phyloP scores from a whole-genome alignment of 2,888 invertebrate species.

The Pseudanteris insignis region DNA sequence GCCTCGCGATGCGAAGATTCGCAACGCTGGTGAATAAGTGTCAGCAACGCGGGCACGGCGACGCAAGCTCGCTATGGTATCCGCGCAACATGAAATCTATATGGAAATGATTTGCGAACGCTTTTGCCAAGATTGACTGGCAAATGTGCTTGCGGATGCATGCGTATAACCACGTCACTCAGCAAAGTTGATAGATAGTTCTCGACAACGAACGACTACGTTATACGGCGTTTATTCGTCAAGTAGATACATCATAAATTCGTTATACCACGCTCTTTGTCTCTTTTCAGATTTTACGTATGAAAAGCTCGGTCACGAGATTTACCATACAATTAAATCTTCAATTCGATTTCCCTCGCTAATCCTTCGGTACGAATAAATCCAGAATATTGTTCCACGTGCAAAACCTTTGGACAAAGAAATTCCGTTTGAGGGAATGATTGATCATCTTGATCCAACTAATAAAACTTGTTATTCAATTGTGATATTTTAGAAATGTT shows the following conservation, averaged over 20 bases:
- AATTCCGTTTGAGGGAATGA: too few species aligned
- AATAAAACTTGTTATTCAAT: too few species aligned
- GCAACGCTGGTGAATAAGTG: slow-evolving; percentile 28
- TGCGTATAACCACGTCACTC: slow-evolving; percentile 34
- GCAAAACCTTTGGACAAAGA: too few species aligned
- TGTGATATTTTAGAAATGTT: too few species aligned
- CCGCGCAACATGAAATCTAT: slow-evolving; percentile 51
- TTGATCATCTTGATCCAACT: too few species aligned
- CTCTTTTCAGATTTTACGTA: slow-evolving; percentile 1
- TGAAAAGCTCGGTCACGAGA: too few species aligned
- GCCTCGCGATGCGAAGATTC: slow-evolving; percentile 11
- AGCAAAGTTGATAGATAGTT: slow-evolving; percentile 28
- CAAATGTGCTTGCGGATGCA: slow-evolving; percentile 36
- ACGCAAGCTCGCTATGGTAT: slow-evolving; percentile 27
- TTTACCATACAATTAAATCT: too few species aligned
- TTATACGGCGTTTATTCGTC: slow-evolving; percentile 32
- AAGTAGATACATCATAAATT: slow-evolving; percentile 28
- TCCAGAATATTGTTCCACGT: too few species aligned
- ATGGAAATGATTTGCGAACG: slow-evolving; percentile 55
- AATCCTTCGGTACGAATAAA: too few species aligned
- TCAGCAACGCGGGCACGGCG: too few species aligned
- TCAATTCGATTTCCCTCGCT: too few species aligned
- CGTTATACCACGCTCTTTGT: slow-evolving; percentile 14
- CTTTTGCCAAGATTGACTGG: slow-evolving; percentile 39
- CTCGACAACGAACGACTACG: slow-evolving; percentile 28